phyloP scores from a whole-genome alignment of 2,797 vertebrate genomes.

The Benthosema pterotum region DNA sequence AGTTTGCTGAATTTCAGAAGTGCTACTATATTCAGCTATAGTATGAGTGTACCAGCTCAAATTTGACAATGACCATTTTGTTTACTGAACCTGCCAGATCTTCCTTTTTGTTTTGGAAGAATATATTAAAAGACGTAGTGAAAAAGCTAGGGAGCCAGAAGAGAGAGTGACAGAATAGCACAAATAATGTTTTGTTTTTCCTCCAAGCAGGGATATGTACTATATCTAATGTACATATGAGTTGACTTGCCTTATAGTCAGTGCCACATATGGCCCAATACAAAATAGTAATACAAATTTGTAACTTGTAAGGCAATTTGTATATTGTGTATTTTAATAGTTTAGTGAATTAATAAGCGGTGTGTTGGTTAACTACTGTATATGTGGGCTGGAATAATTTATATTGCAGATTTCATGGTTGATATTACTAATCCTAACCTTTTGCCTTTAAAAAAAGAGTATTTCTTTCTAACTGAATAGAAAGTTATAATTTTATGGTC shows the following conservation, averaged over 20 bases:
- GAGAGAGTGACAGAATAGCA: conserved; percentile 36
- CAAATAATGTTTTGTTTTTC: conserved; percentile 23
- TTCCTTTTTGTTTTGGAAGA: conserved; percentile 37
- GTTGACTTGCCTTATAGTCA: conserved; percentile 75
- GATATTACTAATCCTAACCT: conserved; percentile 74
- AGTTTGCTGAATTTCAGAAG: conserved; percentile 31
- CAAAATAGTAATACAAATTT: conserved; percentile 58
- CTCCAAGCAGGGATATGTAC: conserved; percentile 54
- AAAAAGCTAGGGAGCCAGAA: conserved; percentile 23
- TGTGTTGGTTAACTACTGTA: conserved; percentile 73
- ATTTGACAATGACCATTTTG: conserved; percentile 30
- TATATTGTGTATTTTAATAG: conserved; percentile 76
- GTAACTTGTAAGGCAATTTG: conserved; percentile 66
- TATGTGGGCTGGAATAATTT: conserved; percentile 71
- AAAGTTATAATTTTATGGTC: conserved; percentile 74
- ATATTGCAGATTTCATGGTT: conserved; percentile 71
- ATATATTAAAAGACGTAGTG: conserved; percentile 25
- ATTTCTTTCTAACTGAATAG: conserved; percentile 70
- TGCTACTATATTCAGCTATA: conserved; percentile 40
- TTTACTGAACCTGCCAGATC: conserved; percentile 50
- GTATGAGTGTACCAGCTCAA: conserved; percentile 45
- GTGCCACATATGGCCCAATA: conserved; percentile 63
- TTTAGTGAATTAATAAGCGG: conserved; percentile 75
- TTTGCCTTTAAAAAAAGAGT: conserved; percentile 74
- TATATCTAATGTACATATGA: conserved; percentile 60